Evolutionary conservation across 2,797 vertebrate species (phyloP), one percentile per base, ranked within the genome.

Genomic region (Xenops minutus): DNA sequence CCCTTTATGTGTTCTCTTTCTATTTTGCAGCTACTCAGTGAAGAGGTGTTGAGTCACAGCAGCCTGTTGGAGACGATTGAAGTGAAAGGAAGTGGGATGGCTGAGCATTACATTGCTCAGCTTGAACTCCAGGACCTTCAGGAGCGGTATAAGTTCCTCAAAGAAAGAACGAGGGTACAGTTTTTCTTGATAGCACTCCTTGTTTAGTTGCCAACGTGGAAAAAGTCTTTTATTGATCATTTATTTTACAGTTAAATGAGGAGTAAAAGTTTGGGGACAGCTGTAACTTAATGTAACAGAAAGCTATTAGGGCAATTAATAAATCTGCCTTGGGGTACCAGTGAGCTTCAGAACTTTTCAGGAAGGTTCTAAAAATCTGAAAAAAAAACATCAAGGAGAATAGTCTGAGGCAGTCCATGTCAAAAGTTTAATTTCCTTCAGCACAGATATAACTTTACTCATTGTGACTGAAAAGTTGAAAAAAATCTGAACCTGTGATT

Each of bases 1-100:
- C 9, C 29, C 14, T 26, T 85, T 82, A 51, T 24, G 4, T 59
- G 32, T 77, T 86, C 37, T 76, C 27, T 85, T 88, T 81, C 44
- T 94, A 2, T 88, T 95, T 77, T 90, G 61, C 96, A 99, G 99
- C 98, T 99, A 59, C 98, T 99, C 80, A 99, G 97, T 94, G 99
- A 99, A 96, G 99, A 99, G 92, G 98, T 99, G 7, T 86, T 99
- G 95, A 99, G 99, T 97, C 99, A 99, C 93, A 97, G 97, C 94
- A 98, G 98, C 93, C 97, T 99, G 58, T 96, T 99, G 97, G 98
- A 99, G 95, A 99, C 98, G 4, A 99, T 99, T 69, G 98, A 99
- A 93, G 96, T 97, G 92, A 99, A 99, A 97, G 98, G 98, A 49
- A 98, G 98, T 75, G 98, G 98, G 89, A 99, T 99, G 98, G 97